These are phyloP conservation scores for Iselma pallidipennis DNA, from an alignment of 2,888 invertebrate species.

Conservation along the genomic window DNA sequence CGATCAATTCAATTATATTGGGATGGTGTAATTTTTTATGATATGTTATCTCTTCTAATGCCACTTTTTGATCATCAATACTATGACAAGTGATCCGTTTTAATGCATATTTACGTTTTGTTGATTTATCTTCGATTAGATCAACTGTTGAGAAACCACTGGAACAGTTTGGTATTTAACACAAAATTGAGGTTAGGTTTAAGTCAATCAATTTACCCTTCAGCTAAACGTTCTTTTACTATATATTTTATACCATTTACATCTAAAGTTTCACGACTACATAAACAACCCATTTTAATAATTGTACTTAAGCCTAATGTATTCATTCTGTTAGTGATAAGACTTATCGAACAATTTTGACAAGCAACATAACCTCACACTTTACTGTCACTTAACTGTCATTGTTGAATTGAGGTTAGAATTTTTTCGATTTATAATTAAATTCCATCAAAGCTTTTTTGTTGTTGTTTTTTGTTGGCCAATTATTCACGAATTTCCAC, in stretches of 20 bases:
- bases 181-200: conserved; percentile 18
- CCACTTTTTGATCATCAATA: conserved; percentile 72
- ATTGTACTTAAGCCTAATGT: conserved; percentile 70
- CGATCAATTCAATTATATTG: conserved; percentile 73
- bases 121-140: conserved; percentile 70
- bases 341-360: conserved; percentile 6
- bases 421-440: background rate
- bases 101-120: conserved; percentile 71
- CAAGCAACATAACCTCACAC: conserved; percentile 16
- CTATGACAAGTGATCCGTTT: conserved; percentile 83
- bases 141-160: conserved; percentile 84
- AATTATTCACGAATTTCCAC: background rate
- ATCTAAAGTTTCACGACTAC: conserved; percentile 70
- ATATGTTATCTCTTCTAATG: conserved; percentile 74
- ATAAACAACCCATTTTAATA: conserved; percentile 75
- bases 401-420: conserved; percentile 4
- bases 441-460: too few relatives aligned
- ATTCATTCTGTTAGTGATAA: conserved; percentile 60
- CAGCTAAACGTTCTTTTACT: conserved; percentile 71
- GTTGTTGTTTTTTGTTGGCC: background rate
- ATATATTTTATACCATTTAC: conserved; percentile 73
- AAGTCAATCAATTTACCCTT: conserved; percentile 63
- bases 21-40: conserved; percentile 71
- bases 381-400: conserved; percentile 1
- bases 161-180: conserved; percentile 34